phyloP scores from a whole-genome alignment of 1,140 invertebrate genomes.

The Drosophila sp. region DNA sequence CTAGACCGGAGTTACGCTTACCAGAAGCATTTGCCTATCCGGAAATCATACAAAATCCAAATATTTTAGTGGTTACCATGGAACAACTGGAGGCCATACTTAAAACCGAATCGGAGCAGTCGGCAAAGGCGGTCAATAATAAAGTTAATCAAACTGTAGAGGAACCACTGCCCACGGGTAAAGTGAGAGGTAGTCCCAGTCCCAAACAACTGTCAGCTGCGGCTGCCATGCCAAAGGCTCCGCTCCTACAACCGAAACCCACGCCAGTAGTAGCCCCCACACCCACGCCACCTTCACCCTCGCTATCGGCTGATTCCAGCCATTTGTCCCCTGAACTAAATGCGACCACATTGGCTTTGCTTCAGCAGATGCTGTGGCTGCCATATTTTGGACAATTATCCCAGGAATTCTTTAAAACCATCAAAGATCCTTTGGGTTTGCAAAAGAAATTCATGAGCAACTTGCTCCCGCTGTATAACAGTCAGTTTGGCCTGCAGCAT shows the following conservation, averaged over 20 bases:
- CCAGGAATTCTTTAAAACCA: slow-evolving; percentile 84
- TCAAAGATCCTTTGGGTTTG: slow-evolving; percentile 82
- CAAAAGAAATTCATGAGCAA: slow-evolving; percentile 70
- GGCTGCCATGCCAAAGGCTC: background rate
- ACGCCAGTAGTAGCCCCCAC: slow-evolving; percentile 17
- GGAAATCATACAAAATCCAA: slow-evolving; percentile 89
- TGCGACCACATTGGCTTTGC: slow-evolving; percentile 86
- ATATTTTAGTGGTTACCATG: slow-evolving; percentile 90
- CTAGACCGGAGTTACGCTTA: slow-evolving; percentile 88
- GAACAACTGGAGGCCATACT: slow-evolving; percentile 90
- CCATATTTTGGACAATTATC: slow-evolving; percentile 87
- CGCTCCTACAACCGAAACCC: slow-evolving; percentile 29
- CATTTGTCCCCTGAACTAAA: slow-evolving; percentile 86
- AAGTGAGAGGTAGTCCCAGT: slow-evolving; percentile 43
- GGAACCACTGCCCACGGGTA: slow-evolving; percentile 21
- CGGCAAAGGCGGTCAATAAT: slow-evolving; percentile 45
- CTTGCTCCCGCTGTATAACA: slow-evolving; percentile 63
- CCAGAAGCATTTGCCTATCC: slow-evolving; percentile 89
- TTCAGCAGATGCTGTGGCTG: slow-evolving; percentile 89
- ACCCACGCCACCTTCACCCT: slow-evolving; percentile 34
- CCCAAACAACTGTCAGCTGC: slow-evolving; percentile 34
- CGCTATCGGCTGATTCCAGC: slow-evolving; percentile 76
- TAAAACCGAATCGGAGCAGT: slow-evolving; percentile 84
- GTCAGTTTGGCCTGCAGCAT: slow-evolving; percentile 70
- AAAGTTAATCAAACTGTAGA: slow-evolving; percentile 47